phyloP scores from a whole-genome alignment of 2,888 invertebrate species.

The Dynastes hyllus region DNA sequence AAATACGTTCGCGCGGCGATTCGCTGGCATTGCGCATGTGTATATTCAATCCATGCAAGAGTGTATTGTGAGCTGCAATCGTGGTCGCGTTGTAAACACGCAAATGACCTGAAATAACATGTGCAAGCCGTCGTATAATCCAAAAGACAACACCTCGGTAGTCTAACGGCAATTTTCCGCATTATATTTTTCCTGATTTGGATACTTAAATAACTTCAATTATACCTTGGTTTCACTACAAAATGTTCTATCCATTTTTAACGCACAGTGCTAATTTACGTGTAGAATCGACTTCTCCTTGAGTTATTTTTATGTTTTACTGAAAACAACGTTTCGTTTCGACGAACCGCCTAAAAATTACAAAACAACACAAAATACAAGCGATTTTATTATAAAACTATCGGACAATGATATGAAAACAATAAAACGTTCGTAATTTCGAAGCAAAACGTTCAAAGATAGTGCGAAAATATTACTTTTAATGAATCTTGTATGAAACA shows the following conservation, averaged over 20 bases:
- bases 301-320: slow-evolving; percentile 51
- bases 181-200: slow-evolving; percentile 27
- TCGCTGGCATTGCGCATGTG: slow-evolving; percentile 45
- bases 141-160: slow-evolving; percentile 28
- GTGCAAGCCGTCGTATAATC: slow-evolving; percentile 42
- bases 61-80: slow-evolving; percentile 47
- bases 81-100: slow-evolving; percentile 51
- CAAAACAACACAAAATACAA: slow-evolving; percentile 17
- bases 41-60: slow-evolving; percentile 35
- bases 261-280: slow-evolving; percentile 47
- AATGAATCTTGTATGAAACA: slow-evolving; percentile 15
- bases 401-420: slow-evolving; percentile 3
- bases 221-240: slow-evolving; percentile 17
- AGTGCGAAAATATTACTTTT: slow-evolving; percentile 26
- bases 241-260: slow-evolving; percentile 32
- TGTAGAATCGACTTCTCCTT: slow-evolving; percentile 43
- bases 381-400: background rate
- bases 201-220: slow-evolving; percentile 24
- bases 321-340: slow-evolving; percentile 45
- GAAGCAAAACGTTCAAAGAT: slow-evolving; percentile 1
- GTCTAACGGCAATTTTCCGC: slow-evolving; percentile 26
- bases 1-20: slow-evolving; percentile 7
- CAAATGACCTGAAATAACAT: slow-evolving; percentile 49
- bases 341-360: slow-evolving; percentile 12
- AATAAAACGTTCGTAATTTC: slow-evolving; percentile 14